Evolutionary conservation across 2,797 vertebrate genomes (phyloP).

Genomic region (Melanogrammus aeglefinus): DNA sequence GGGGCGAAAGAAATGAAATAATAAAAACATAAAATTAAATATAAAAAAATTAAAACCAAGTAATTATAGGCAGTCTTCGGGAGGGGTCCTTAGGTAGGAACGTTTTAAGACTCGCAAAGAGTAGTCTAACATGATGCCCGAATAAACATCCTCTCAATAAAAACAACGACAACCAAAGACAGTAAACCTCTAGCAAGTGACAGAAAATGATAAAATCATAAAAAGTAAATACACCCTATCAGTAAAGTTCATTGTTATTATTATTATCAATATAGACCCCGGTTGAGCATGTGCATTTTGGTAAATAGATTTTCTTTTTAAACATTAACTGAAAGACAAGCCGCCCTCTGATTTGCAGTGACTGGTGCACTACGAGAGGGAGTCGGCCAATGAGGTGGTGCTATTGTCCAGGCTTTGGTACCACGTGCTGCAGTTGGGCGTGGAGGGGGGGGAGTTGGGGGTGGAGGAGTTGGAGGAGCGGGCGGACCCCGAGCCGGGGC

Average conservation of each 20-base stretch:
- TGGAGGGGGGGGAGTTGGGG: constrained; percentile 61
- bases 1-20: neutral
- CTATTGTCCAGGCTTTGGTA: constrained; percentile 68
- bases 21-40: neutral
- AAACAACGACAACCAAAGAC: constrained; percentile 31
- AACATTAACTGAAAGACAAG: constrained; percentile 46
- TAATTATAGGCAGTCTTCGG: neutral
- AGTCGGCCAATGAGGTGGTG: constrained; percentile 60
- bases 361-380: constrained; percentile 62
- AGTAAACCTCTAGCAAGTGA: constrained; percentile 53
- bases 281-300: neutral
- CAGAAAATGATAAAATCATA: constrained; percentile 57
- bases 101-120: neutral
- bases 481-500: constrained; percentile 66
- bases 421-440: constrained; percentile 55
- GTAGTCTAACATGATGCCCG: constrained; percentile 22
- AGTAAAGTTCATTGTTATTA: constrained; percentile 44
- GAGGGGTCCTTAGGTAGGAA: no score
- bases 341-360: constrained; percentile 67
- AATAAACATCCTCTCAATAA: constrained; percentile 38
- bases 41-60: neutral
- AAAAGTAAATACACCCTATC: constrained; percentile 58
- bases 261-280: constrained; percentile 42
- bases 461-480: constrained; percentile 78
- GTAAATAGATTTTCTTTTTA: constrained; percentile 25